Percentiles rank a stretch among this genome's conserved stretches.
Evolutionary conservation across 2,113 vertebrate species (phyloP).

Genomic region (Zosterops pallidus): DNA sequence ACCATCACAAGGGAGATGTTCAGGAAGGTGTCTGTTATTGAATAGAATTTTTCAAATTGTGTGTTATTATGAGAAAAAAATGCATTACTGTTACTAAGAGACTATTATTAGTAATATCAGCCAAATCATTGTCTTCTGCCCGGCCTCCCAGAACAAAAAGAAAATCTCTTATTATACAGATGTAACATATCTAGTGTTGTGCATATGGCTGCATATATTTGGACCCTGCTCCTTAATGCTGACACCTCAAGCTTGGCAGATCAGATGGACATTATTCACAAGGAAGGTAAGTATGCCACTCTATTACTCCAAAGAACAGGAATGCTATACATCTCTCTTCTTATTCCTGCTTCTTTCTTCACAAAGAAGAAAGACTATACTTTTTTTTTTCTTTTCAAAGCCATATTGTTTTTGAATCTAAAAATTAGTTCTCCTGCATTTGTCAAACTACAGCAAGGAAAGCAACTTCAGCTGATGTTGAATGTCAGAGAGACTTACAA

Average conservation of each 20-base stretch:
- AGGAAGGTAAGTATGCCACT: not conserved
- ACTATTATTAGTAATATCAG: not conserved
- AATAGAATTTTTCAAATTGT: not conserved
- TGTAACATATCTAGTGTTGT: not conserved
- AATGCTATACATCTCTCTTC: not conserved
- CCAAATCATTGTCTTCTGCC: not conserved
- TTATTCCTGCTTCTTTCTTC: not conserved
- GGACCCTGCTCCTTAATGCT: not conserved
- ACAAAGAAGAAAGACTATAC: not conserved
- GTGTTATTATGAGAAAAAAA: not conserved
- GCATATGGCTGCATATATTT: not conserved
- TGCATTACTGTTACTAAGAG: not conserved
- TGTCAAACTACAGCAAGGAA: not conserved
- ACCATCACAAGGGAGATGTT: not conserved
- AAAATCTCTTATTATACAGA: not conserved
- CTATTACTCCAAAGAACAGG: not conserved
- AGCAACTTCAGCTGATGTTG: not conserved
- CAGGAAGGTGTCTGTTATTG: not conserved
- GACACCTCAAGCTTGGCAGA: not conserved
- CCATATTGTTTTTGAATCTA: not conserved
- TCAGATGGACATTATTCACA: not conserved
- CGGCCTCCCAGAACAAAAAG: not conserved
- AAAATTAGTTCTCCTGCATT: not conserved
- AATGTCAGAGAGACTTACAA: not conserved
- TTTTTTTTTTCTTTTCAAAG: not conserved